Evolutionary conservation across 2,888 invertebrate species (phyloP), one percentile per base, ranked within the genome.

Genomic region (Tholera decimalis): DNA sequence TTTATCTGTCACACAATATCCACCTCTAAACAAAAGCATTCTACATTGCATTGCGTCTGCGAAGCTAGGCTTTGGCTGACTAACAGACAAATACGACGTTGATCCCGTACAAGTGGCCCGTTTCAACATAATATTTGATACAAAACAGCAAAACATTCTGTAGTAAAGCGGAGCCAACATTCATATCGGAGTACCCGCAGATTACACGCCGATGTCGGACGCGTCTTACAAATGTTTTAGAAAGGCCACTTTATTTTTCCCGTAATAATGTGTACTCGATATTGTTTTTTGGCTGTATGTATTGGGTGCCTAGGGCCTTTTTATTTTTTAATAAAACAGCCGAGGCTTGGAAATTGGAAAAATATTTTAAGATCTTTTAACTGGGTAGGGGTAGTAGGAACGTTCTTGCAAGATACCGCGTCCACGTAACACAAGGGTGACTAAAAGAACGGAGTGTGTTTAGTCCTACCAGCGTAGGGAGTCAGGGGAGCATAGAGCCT

Each of bases 131-230:
- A 54, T 54, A 59, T 73, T 57, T 55, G 39, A 59, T 60, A 49
- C 41, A 46, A 65, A 50, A 56, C 26, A 44, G 59, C 57, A 62
- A 56, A 59, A 73, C 44, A 59, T 56, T 62, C 9, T 67, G 57
- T 55, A 56, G 56, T 37, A 63, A 67, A 63, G 55, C 47, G 57
- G 24, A 51, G 46, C 59, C 55, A 66, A 68, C 68, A 75, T 79
- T 79, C 75, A 79, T 78, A 78, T 75, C 51, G 59, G 58, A 71
- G 68, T 56, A 44, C 28, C 43, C 61, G 59, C 59, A 75, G 69
- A 78, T 78, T 79, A 79, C 68, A 62, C 24, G 22, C 49, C 47
- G 33, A 62, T 44, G 70, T 55, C 15, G n/a, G 22, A 56, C 39
- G n/a, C 13, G 79, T 54, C 58, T 59, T 76, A 44, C 46, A 54